phyloP scores from a whole-genome alignment of 2,888 invertebrate species.

The Hirtodrosophila trivittata region DNA sequence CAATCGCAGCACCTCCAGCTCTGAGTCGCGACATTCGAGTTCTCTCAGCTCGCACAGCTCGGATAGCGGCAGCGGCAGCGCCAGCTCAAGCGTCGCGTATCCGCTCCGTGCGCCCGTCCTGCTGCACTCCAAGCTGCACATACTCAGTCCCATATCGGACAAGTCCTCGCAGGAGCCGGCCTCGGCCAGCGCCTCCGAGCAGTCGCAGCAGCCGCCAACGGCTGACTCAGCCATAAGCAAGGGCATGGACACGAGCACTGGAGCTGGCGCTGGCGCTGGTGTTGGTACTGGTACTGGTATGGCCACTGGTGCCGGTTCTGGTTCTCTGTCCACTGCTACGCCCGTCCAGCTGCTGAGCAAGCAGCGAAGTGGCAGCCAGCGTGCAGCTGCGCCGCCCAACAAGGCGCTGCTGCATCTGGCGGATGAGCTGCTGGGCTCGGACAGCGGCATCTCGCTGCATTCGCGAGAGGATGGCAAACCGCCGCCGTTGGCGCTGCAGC shows the following conservation, averaged over 20 bases:
- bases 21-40: conserved; percentile 92
- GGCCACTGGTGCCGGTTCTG: background rate
- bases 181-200: conserved; percentile 86
- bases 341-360: conserved; percentile 13
- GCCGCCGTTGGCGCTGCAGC: conserved; percentile 85
- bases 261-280: conserved; percentile 23
- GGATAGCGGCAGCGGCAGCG: conserved; percentile 85
- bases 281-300: background rate
- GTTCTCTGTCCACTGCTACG: conserved; percentile 55
- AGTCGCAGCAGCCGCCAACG: conserved; percentile 88
- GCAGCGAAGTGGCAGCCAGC: conserved; percentile 15
- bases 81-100: conserved; percentile 85
- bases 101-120: conserved; percentile 88
- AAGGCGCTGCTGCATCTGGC: conserved; percentile 86
- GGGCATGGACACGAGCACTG: conserved; percentile 8
- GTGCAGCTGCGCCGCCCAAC: conserved; percentile 87
- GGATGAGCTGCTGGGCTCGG: conserved; percentile 92
- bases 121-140: conserved; percentile 91
- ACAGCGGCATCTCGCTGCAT: conserved; percentile 94
- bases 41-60: conserved; percentile 94
- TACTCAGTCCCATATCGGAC: conserved; percentile 94
- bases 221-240: conserved; percentile 40
- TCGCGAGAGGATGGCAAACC: conserved; percentile 90
- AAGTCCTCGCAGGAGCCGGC: conserved; percentile 94
- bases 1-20: conserved; percentile 93